Evolutionary conservation across 2,888 invertebrate species (phyloP), one percentile per base, ranked within the genome.

Genomic region (Ellobium chinense): DNA sequence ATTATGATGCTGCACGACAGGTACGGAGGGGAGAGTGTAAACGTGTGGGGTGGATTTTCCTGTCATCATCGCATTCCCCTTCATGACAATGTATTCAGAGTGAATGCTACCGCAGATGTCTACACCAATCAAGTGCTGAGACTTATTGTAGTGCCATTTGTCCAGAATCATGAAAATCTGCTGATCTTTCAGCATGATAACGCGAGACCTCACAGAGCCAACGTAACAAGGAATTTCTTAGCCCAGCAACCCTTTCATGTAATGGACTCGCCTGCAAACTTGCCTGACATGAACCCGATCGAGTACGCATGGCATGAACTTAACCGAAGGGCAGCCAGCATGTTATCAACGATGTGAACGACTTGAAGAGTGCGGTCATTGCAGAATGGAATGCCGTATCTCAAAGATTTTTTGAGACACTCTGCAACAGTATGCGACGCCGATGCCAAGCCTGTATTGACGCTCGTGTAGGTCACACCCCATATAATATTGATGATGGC

Each of bases 81-180:
- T 62, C 46, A 75, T 31, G n/a, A n/a, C n/a, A n/a, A n/a, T n/a
- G n/a, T 65, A 18, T 75, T 75, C 65, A 37, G 75, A 65, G 27
- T 31, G 7, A 75, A 75, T n/a, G 54, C n/a, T 62, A 54, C 39
- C n/a, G 54, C 75, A 39, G 29, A 37, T 24, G 34, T 65, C 31
- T 54, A 46, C 31, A 12, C 46, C 24, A 63, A 63, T 36, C 2
- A 63, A 39, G 29, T 63, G 18, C 37, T 74, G 62, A 3, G 62
- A 24, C 60, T 4, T 31, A 36, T 74, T 18, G 39, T 37, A n/a
- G 74, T 74, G 27, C 60, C 37, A 27, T 65, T 75, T 27, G 62
- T 73, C 24, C 27, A 60, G 21, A 56, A 60, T 54, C 56, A 73
- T 9, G n/a, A 3, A 37, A 24, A 24, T 36, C 2, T 73, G 24